Conservation (phyloP, 2,888 invertebrate genomes). For the Ferdinandea cuprea region DNA sequence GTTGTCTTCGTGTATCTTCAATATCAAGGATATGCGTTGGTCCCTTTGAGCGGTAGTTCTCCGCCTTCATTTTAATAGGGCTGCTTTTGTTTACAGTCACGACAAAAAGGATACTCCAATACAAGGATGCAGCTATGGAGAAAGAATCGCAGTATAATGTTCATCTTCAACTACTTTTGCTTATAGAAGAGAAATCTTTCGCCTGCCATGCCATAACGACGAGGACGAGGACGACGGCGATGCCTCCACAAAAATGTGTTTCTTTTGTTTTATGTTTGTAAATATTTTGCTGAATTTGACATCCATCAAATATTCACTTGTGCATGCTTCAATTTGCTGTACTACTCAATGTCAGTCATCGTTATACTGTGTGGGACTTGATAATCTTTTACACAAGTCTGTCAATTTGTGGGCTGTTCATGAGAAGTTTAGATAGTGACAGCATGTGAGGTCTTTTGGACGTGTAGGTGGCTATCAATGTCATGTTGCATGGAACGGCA, state of each 20-base stretch:
- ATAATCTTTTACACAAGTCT: slow-evolving; percentile 17
- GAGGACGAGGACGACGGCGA: slow-evolving; percentile 16
- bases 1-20: slow-evolving; percentile 6
- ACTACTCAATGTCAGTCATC: slow-evolving; percentile 36
- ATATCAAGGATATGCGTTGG: slow-evolving; percentile 33
- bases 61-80: background rate
- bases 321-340: background rate
- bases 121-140: slow-evolving; percentile 36
- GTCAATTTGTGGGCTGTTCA: slow-evolving; percentile 8
- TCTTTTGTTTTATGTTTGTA: slow-evolving; percentile 1
- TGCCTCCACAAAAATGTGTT: background rate
- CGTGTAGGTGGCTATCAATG: too few species aligned
- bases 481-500: too few species aligned
- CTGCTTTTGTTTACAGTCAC: background rate
- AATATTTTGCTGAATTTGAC: slow-evolving; percentile 38
- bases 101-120: background rate
- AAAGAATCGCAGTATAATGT: slow-evolving; percentile 24
- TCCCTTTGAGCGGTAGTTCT: slow-evolving; percentile 3
- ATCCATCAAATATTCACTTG: slow-evolving; percentile 35
- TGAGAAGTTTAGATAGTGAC: background rate
- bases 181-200: background rate
- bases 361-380: slow-evolving; percentile 24
- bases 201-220: slow-evolving; percentile 4
- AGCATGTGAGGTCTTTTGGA: background rate
- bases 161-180: slow-evolving; percentile 34